phyloP scores from a whole-genome alignment of 2,888 invertebrate genomes.

The Ophraella communa region DNA sequence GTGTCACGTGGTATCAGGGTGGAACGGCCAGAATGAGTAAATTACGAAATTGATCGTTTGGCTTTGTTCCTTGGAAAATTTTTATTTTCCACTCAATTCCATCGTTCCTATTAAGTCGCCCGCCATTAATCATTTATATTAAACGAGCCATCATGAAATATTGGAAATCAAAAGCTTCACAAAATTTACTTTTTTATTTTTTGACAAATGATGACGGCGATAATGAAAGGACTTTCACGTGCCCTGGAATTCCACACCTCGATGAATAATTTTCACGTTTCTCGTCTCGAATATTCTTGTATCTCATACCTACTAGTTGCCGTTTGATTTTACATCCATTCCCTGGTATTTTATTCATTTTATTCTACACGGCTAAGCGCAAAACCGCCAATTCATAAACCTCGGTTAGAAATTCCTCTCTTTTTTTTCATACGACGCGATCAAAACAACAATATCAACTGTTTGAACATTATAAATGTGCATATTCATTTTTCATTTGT shows the following conservation, averaged over 20 bases:
- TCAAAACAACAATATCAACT: too few species aligned
- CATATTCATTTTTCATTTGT: too few species aligned
- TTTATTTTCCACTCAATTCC: slow-evolving; percentile 24
- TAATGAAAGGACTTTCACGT: slow-evolving; percentile 55
- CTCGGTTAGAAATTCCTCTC: slow-evolving; percentile 35
- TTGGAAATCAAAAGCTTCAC: slow-evolving; percentile 38
- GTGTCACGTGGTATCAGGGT: slow-evolving; percentile 20
- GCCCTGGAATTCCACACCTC: slow-evolving; percentile 53
- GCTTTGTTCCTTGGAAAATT: slow-evolving; percentile 17
- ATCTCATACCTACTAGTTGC: slow-evolving; percentile 41
- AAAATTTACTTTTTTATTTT: slow-evolving; percentile 44
- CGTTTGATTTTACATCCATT: slow-evolving; percentile 51
- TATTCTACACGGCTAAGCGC: slow-evolving; percentile 48
- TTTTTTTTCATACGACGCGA: too few species aligned
- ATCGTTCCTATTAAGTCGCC: slow-evolving; percentile 16
- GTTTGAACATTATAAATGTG: too few species aligned
- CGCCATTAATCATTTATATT: slow-evolving; percentile 30
- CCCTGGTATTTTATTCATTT: slow-evolving; percentile 55
- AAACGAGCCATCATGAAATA: slow-evolving; percentile 35
- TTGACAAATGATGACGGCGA: slow-evolving; percentile 57
- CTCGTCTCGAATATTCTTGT: slow-evolving; percentile 47
- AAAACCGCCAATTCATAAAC: slow-evolving; percentile 40
- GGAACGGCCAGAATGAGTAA: slow-evolving; percentile 14
- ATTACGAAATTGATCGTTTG: slow-evolving; percentile 23
- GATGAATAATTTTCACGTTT: slow-evolving; percentile 60